These are phyloP conservation scores for Cabera pusaria DNA, from an alignment of 2,888 invertebrate species.

Conservation along the genomic window DNA sequence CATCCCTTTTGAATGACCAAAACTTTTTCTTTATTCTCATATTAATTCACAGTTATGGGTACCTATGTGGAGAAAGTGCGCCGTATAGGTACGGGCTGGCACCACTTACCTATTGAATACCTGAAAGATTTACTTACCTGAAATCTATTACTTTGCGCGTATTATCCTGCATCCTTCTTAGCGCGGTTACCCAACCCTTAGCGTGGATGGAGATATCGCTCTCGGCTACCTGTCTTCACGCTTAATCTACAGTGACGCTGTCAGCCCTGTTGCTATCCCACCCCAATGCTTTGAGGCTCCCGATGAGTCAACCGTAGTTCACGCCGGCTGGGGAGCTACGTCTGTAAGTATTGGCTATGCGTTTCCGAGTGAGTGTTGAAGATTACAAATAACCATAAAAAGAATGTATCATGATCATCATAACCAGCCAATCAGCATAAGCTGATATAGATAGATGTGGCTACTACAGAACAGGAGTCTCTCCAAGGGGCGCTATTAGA, in stretches of 20 bases:
- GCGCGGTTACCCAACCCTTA: neutral
- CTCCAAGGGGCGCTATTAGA: too few species aligned
- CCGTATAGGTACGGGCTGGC: too few species aligned
- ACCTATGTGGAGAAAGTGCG: too few species aligned
- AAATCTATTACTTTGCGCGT: constrained; percentile 19
- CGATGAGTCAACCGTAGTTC: constrained; percentile 33
- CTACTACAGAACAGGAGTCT: too few species aligned
- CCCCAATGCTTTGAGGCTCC: constrained; percentile 28
- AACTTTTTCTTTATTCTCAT: too few species aligned
- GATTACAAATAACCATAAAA: too few species aligned
- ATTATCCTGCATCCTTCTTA: constrained; percentile 41
- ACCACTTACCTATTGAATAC: constrained; percentile 49
- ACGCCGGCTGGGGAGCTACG: constrained; percentile 43
- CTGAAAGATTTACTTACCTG: constrained; percentile 38
- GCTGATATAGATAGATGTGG: too few species aligned
- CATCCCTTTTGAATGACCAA: too few species aligned
- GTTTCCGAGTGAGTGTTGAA: too few species aligned
- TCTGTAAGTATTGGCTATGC: constrained; percentile 35
- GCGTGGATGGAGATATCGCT: constrained; percentile 12
- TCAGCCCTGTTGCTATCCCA: constrained; percentile 32
- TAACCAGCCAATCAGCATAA: too few species aligned
- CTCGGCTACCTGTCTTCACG: neutral
- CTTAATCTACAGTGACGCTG: constrained; percentile 25
- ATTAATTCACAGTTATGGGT: too few species aligned
- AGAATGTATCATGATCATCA: neutral